Base-by-base conservation (phyloP, 2,113 vertebrate genomes). In the Rhadina sibilatrix region DNA sequence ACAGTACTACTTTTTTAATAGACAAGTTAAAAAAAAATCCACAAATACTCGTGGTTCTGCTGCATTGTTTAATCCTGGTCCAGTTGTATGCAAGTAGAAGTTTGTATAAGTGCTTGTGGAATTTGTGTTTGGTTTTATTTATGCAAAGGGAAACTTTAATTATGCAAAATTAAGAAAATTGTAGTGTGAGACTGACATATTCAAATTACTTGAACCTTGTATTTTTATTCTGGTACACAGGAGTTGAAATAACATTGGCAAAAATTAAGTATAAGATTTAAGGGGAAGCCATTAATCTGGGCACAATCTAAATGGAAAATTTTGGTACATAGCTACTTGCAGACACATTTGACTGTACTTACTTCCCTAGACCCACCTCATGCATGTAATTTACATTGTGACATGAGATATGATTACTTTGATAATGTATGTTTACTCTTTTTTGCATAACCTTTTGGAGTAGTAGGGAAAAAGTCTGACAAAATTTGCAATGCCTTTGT, bases 401-500 rank as follows among this genome's bases (percentile, higher is more conserved):
- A 79, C 50, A 79, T 49, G 88, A 84, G 85, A 93, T 91, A 83
- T 12, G 37, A 93, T 93, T 96, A 61, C 88, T 85, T 80, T 80
- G 87, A 31, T 72, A 64, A 76, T 19, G n/a, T n/a, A 10, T 5
- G 0, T 90, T 91, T 87, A 46, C 40, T 57, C 61, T 53, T 68
- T 75, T 95, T 95, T 96, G 85, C 90, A 91, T 90, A 65, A 8
- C 15, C 15, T 60, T 90, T 92, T 28, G 44, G 21, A 27, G 8
- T 20, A 35, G n/a, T 69, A 83, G 53, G 90, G 63, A 87, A 94
- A 89, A 72, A 24, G 52, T 64, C 49, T 72, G 27, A 50, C 46
- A n/a, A 90, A 91, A 91, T 97, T 94, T 95, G 87, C 92, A 91
- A 85, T 40, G 37, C 28, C 12, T 87, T 72, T 90, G 57, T 65